Conservation (phyloP, 2,888 invertebrate species). For the Pollenia amentaria region DNA sequence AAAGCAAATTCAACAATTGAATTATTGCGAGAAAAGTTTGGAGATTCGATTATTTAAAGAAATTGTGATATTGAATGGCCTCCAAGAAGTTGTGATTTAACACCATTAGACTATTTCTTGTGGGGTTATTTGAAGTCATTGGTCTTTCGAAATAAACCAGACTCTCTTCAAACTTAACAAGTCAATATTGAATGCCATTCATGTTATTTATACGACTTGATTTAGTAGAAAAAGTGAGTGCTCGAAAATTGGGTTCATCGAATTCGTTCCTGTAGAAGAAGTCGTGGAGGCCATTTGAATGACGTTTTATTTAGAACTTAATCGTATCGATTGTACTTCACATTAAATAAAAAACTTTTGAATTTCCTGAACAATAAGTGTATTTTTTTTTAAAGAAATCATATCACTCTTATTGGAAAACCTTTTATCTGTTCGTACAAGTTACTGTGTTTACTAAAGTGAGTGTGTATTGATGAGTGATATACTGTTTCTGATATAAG, state of each 20-base stretch:
- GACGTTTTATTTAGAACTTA: neutral
- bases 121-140: too few species aligned
- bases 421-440: too few species aligned
- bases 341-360: neutral
- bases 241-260: conserved; percentile 9
- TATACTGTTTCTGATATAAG: too few species aligned
- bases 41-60: too few species aligned
- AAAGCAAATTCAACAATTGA: too few species aligned
- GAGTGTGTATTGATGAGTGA: too few species aligned
- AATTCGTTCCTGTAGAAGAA: neutral
- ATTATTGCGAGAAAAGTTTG: too few species aligned
- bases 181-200: too few species aligned
- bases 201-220: too few species aligned
- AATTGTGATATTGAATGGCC: too few species aligned
- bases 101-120: conserved; percentile 21
- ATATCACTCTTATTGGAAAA: neutral
- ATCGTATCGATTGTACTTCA: neutral
- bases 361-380: neutral
- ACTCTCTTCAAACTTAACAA: conserved; percentile 17
- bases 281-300: neutral
- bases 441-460: too few species aligned
- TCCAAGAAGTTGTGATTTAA: too few species aligned
- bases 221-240: conserved; percentile 9
- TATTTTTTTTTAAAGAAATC: neutral
- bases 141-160: conserved; percentile 12